Evolutionary conservation across 2,113 vertebrate genomes (phyloP).

Genomic region (Leucosticte australis): DNA sequence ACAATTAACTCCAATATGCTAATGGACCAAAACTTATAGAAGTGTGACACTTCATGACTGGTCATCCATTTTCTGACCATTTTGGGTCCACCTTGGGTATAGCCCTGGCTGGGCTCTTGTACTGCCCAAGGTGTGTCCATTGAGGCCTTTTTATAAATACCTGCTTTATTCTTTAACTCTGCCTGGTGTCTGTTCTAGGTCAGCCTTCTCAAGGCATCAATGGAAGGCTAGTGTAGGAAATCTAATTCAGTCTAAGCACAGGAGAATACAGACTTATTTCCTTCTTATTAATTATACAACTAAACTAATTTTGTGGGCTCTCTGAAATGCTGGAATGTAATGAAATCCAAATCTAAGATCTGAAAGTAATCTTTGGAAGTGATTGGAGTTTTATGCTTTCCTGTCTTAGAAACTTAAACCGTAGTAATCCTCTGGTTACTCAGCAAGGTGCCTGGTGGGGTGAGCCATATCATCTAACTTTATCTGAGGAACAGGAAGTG

Average conservation of each 20-base stretch:
- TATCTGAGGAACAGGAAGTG: not conserved
- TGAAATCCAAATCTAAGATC: not conserved
- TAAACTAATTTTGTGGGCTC: not conserved
- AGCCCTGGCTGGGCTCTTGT: not conserved
- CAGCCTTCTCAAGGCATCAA: not conserved
- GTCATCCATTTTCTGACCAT: not conserved
- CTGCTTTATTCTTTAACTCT: not conserved
- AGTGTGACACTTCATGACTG: no score
- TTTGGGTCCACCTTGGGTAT: not conserved
- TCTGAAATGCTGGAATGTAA: not conserved
- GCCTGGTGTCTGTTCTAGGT: not conserved
- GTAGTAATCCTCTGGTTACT: not conserved
- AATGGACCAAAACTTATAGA: not conserved
- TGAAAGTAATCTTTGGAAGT: not conserved
- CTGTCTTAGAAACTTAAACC: not conserved
- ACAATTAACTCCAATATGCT: not conserved
- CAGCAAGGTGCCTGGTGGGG: not conserved
- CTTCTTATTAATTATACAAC: not conserved
- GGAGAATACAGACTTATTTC: not conserved
- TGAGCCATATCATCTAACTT: not conserved
- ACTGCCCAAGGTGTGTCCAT: not conserved
- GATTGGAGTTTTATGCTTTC: not conserved
- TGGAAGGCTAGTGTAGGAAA: not conserved
- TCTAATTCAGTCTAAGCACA: not conserved
- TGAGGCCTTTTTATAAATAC: not conserved